These are phyloP conservation scores for Sorex araneus DNA, from an alignment of 2,113 vertebrate genomes.

Conservation along the genomic window DNA sequence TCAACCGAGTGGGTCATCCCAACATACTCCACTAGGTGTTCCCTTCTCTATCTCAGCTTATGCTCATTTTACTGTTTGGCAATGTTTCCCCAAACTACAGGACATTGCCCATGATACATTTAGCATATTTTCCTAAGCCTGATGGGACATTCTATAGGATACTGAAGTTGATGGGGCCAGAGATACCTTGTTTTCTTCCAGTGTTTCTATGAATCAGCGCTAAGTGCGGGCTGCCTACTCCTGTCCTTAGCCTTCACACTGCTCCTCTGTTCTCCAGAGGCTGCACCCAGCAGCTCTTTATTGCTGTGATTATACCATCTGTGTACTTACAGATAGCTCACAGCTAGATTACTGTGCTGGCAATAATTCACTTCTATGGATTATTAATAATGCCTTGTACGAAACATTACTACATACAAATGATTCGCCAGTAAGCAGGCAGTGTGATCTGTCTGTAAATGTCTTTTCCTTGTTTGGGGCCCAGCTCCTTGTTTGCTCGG, in stretches of 20 bases:
- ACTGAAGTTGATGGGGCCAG: background rate
- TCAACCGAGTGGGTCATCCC: no score
- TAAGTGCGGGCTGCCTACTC: background rate
- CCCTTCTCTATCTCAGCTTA: no score
- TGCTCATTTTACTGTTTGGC: background rate
- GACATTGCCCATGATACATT: background rate
- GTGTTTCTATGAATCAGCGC: background rate
- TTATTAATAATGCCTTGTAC: background rate
- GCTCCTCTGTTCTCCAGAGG: background rate
- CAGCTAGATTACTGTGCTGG: no score
- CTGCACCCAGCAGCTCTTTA: background rate
- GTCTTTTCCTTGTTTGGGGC: no score
- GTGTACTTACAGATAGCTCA: background rate
- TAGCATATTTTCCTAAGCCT: background rate
- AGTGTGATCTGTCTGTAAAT: constrained; percentile 35
- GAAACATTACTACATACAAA: constrained; percentile 37
- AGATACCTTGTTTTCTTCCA: background rate
- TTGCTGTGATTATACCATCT: constrained; percentile 5
- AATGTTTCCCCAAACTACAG: background rate
- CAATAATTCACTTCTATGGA: background rate
- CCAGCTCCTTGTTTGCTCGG: no score
- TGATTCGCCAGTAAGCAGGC: constrained; percentile 48
- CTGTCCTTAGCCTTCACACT: background rate
- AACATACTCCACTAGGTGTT: no score
- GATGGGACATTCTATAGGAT: background rate